phyloP scores from a whole-genome alignment of 2,888 invertebrate species.

The Lasioglossum morio region DNA sequence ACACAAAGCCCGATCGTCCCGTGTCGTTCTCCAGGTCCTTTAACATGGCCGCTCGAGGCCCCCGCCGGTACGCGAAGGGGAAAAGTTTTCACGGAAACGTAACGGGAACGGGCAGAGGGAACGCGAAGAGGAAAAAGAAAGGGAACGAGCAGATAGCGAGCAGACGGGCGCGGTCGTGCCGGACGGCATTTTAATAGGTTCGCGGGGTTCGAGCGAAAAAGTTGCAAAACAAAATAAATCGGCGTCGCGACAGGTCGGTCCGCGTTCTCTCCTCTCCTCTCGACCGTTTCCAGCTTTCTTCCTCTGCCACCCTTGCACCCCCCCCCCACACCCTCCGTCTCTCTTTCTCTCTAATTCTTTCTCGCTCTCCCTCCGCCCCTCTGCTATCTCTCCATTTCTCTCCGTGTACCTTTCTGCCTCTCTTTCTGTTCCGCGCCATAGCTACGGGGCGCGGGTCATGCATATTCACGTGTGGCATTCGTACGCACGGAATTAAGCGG shows the following conservation, averaged over 20 bases:
- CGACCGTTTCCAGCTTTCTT: neutral
- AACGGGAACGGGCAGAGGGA: constrained; percentile 38
- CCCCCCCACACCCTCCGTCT: neutral
- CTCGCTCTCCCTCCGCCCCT: neutral
- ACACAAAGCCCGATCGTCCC: constrained; percentile 26
- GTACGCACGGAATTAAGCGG: constrained; percentile 72
- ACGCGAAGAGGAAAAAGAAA: constrained; percentile 51
- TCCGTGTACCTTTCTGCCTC: neutral
- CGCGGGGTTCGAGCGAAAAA: constrained; percentile 67
- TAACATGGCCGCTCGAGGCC: constrained; percentile 47
- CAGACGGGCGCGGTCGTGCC: constrained; percentile 68
- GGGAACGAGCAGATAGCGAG: constrained; percentile 60
- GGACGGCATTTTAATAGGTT: constrained; percentile 74
- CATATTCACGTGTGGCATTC: constrained; percentile 77
- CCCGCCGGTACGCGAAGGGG: constrained; percentile 10
- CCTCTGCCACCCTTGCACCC: neutral
- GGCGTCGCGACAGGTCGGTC: constrained; percentile 64
- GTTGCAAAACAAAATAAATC: constrained; percentile 68
- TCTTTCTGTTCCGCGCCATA: constrained; percentile 33
- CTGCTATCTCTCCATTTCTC: neutral
- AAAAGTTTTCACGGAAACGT: constrained; percentile 66
- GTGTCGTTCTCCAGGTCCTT: constrained; percentile 44
- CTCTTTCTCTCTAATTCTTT: neutral
- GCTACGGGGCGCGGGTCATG: constrained; percentile 64
- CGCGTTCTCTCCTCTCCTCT: constrained; percentile 21